Evolutionary conservation across 1,140 invertebrate genomes (phyloP).

Genomic region (Leptinotarsa defecta): DNA sequence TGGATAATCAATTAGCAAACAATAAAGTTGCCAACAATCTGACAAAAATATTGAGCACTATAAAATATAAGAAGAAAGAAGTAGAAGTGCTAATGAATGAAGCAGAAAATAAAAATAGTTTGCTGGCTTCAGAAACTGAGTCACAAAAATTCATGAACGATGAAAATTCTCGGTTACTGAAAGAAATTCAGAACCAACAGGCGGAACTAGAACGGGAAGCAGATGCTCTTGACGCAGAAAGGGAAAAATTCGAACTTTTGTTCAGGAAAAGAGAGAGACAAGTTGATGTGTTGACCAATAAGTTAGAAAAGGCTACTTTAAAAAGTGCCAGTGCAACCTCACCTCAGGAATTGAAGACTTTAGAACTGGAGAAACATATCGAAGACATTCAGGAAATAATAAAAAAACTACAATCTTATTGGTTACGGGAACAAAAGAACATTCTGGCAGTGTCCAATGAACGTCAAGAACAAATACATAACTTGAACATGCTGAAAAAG

Average conservation of each 20-base stretch:
- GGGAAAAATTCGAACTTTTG: slow-evolving; percentile 56
- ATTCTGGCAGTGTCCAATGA: slow-evolving; percentile 69
- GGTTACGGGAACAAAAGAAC: slow-evolving; percentile 74
- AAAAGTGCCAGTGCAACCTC: slow-evolving; percentile 48
- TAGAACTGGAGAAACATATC: slow-evolving; percentile 66
- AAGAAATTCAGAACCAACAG: slow-evolving; percentile 52
- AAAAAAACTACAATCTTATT: slow-evolving; percentile 69
- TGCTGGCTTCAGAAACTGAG: slow-evolving; percentile 66
- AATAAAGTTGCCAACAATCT: slow-evolving; percentile 59
- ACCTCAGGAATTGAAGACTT: slow-evolving; percentile 63
- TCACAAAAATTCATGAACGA: slow-evolving; percentile 58
- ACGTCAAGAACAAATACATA: slow-evolving; percentile 66
- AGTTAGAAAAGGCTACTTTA: slow-evolving; percentile 61
- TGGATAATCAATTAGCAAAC: slow-evolving; percentile 71
- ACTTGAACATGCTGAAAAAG: slow-evolving; percentile 71
- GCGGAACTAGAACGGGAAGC: slow-evolving; percentile 59
- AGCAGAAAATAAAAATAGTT: slow-evolving; percentile 67
- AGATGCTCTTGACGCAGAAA: slow-evolving; percentile 57
- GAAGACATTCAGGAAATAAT: slow-evolving; percentile 63
- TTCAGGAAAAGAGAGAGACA: slow-evolving; percentile 61
- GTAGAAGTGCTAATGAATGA: slow-evolving; percentile 65
- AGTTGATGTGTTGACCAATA: slow-evolving; percentile 61
- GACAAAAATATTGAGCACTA: slow-evolving; percentile 25
- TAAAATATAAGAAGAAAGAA: slow-evolving; percentile 33
- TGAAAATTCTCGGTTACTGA: slow-evolving; percentile 54